Conservation (phyloP, 1,140 invertebrate species). For the Carposina sasakii region DNA sequence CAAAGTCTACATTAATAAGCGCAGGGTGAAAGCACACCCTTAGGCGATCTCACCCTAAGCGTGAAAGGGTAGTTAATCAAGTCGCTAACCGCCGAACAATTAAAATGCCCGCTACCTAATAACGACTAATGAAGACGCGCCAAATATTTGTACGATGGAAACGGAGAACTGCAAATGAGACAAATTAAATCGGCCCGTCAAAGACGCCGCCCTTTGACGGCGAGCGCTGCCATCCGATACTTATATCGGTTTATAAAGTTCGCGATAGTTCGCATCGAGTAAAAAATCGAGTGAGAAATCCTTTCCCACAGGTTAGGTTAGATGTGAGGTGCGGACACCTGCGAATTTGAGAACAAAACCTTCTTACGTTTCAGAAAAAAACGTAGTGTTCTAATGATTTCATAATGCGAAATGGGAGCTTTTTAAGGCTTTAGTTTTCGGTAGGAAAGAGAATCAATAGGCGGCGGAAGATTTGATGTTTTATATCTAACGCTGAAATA, state of each 20-base stretch:
- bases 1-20: no score
- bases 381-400: no score
- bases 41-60: no score
- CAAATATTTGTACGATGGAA: constrained; percentile 71
- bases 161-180: constrained; percentile 59
- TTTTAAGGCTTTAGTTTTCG: no score
- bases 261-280: no score
- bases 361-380: constrained; percentile 33
- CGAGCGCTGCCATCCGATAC: constrained; percentile 47
- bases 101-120: constrained; percentile 48
- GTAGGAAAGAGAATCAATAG: no score
- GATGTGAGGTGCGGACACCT: constrained; percentile 25
- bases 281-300: no score
- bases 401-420: no score
- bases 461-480: no score
- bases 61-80: constrained; percentile 16
- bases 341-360: constrained; percentile 27
- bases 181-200: constrained; percentile 68
- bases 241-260: no score
- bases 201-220: constrained; percentile 66
- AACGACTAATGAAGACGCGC: constrained; percentile 59
- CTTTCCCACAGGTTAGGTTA: constrained; percentile 30
- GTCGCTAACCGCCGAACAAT: constrained; percentile 22
- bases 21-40: no score
- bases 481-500: no score